phyloP scores from a whole-genome alignment of 2,113 vertebrate species.

The Stegastes partitus region DNA sequence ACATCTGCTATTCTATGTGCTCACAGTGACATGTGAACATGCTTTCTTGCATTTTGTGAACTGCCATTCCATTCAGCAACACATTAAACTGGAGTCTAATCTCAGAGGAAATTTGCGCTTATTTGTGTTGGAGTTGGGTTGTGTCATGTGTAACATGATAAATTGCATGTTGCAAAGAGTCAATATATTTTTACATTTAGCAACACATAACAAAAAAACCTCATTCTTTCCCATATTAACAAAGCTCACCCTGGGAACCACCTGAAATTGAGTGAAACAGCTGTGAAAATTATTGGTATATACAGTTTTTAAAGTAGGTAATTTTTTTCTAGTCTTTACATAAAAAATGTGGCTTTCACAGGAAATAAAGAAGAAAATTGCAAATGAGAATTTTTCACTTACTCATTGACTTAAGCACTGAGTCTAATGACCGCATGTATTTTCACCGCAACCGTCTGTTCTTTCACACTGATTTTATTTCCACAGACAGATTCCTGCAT shows the following conservation, averaged over 20 bases:
- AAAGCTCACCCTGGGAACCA: not conserved
- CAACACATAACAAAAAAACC: not conserved
- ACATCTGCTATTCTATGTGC: not conserved
- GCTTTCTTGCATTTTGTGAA: not conserved
- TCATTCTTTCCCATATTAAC: not conserved
- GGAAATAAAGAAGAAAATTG: not conserved
- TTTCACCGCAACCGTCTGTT: not conserved
- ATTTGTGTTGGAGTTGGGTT: not conserved
- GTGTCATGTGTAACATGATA: not conserved
- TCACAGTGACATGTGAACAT: not conserved
- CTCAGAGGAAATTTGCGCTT: not conserved
- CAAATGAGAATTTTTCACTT: not conserved
- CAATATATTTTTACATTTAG: not conserved
- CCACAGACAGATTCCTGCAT: constrained; percentile 56
- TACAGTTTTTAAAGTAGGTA: not conserved
- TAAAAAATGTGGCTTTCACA: not conserved
- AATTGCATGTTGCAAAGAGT: not conserved
- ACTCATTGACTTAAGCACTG: not conserved
- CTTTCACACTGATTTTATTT: constrained; percentile 30
- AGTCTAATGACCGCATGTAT: constrained; percentile 10
- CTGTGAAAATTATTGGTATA: not conserved
- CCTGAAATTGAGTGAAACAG: not conserved
- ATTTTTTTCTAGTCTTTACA: not conserved
- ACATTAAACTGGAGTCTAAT: not conserved
- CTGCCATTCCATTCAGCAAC: not conserved